Conservation (phyloP, 1,140 invertebrate genomes). For the Leucophenga varia region DNA sequence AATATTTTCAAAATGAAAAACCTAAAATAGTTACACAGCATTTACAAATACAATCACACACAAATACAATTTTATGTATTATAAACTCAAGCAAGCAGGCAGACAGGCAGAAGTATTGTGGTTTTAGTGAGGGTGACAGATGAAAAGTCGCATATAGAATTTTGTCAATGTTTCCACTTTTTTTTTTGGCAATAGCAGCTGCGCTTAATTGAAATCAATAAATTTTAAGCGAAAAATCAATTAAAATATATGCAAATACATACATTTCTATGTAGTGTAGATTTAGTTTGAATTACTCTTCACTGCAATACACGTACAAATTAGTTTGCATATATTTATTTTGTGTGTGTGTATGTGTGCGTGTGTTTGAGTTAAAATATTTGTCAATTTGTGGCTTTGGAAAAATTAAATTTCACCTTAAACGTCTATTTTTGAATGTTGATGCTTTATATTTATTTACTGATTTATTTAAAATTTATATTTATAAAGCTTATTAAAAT, state of each 20-base stretch:
- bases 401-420: constrained; percentile 40
- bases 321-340: not conserved
- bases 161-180: too few relatives aligned
- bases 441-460: constrained; percentile 23
- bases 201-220: constrained; percentile 52
- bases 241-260: constrained; percentile 39
- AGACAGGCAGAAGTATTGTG: too few relatives aligned
- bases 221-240: constrained; percentile 50
- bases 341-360: constrained; percentile 10
- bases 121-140: too few relatives aligned
- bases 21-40: too few relatives aligned
- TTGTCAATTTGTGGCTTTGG: constrained; percentile 48
- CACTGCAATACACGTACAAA: too few relatives aligned
- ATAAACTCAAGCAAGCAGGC: too few relatives aligned
- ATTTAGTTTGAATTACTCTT: not conserved
- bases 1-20: too few relatives aligned
- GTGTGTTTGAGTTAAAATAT: constrained; percentile 42
- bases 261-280: not conserved
- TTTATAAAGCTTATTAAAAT: constrained; percentile 48
- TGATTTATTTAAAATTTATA: constrained; percentile 41
- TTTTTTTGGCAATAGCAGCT: constrained; percentile 13
- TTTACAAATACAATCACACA: too few relatives aligned
- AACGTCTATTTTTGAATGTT: constrained; percentile 1
- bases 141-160: too few relatives aligned
- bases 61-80: too few relatives aligned